Base-by-base conservation (phyloP, 2,113 vertebrate species). In the Pogona vitticeps region DNA sequence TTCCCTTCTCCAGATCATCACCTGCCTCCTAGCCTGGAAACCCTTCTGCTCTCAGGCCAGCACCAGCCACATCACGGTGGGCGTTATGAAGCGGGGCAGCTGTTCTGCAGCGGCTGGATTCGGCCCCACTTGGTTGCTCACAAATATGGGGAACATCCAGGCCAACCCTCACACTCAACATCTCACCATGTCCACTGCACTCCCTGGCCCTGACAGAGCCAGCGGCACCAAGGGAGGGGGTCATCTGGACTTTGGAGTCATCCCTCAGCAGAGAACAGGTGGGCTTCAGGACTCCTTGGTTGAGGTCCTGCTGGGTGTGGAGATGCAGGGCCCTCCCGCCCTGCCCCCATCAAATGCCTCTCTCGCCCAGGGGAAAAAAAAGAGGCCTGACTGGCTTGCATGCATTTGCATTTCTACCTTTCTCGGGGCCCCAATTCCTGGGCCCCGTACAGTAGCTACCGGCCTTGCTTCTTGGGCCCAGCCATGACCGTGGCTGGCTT, bases 381-480 rank as follows among this genome's bases (percentile, higher is more conserved):
- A 46, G 15, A 0, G 0, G 5, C 28, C 6, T 83, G 63, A 17
- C 6, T 77, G 36, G 31, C 23, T 33, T 67, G 42, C 46, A 46
- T 0, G 0, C 26, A 21, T 83, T 76, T 78, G 52, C 75, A 59
- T 0, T 0, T 38, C 33, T 1, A n/a, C 28, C 63, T 70, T 83
- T 6, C 28, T 59, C n/a, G 26, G 36, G 42, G 72, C 17, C 31
- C 0, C 3, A 88, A 65, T 33, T 81, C 33, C 12, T 2, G 70
- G n/a, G n/a, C n/a, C n/a, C 40, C 2, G 85, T 42, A 42, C 63
- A 31, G 81, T 5, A 79, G 83, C 40, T 88, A 28, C 56, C 81
- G 8, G 12, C 20, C n/a, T 10, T 85, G 84, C n/a, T 85, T 46
- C 61, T 88, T 61, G 14, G 76, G 33, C 80, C 70, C 71, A 73